Conservation (phyloP, 2,888 invertebrate genomes). For the Uloborus plumipes region DNA sequence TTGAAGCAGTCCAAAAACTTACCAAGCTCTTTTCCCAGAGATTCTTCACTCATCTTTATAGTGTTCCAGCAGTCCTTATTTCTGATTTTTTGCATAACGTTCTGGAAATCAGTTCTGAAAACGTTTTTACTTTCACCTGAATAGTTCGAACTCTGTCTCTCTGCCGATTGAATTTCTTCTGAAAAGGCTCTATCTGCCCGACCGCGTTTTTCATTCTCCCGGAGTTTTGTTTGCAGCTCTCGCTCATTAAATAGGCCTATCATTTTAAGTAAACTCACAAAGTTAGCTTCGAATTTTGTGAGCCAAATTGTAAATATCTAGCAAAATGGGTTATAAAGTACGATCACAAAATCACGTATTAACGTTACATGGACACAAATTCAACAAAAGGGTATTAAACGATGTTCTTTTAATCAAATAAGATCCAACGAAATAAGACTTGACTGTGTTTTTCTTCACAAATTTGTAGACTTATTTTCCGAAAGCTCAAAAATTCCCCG, state of each 20-base stretch:
- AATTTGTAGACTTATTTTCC: too few relatives aligned
- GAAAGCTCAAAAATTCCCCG: too few relatives aligned
- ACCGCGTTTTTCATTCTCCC: constrained; percentile 1
- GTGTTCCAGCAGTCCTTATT: constrained; percentile 5
- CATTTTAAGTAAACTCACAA: constrained; percentile 18
- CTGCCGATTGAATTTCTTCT: background rate
- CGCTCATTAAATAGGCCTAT: constrained; percentile 29
- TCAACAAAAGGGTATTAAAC: too few relatives aligned
- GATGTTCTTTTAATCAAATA: too few relatives aligned
- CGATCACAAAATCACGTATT: too few relatives aligned
- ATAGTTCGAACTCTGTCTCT: constrained; percentile 9
- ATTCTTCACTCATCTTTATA: constrained; percentile 31
- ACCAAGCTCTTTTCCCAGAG: constrained; percentile 37
- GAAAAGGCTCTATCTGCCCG: constrained; percentile 12
- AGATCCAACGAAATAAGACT: too few relatives aligned
- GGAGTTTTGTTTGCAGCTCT: constrained; percentile 12
- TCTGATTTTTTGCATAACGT: background rate
- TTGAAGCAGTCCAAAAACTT: background rate
- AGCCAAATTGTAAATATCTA: too few relatives aligned
- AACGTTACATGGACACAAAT: too few relatives aligned
- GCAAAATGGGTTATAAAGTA: too few relatives aligned
- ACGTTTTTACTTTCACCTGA: constrained; percentile 1
- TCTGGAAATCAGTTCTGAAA: constrained; percentile 16
- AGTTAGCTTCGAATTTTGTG: too few relatives aligned
- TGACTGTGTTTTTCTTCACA: too few relatives aligned